These are phyloP conservation scores for Gymnogyps californianus DNA, from an alignment of 2,113 vertebrate genomes.

Conservation along the genomic window DNA sequence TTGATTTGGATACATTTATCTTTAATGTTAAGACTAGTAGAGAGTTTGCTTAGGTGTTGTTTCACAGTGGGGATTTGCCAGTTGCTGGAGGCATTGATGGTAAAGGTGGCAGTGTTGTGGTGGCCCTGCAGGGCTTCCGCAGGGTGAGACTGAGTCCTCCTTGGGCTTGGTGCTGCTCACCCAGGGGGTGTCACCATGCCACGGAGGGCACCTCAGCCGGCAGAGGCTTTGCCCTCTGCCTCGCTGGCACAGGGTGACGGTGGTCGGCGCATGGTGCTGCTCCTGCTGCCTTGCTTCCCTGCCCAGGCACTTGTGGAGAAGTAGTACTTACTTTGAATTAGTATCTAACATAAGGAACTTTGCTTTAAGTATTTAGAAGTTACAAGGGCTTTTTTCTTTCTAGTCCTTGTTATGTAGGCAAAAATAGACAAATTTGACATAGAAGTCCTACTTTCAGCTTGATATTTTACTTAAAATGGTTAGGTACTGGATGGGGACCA, in stretches of 20 bases:
- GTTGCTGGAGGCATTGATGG: background rate
- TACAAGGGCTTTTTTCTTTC: background rate
- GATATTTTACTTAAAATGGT: background rate
- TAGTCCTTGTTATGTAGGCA: background rate
- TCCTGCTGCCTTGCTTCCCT: background rate
- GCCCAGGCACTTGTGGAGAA: background rate
- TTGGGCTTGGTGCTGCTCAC: background rate
- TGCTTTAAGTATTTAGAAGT: background rate
- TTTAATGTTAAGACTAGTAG: background rate
- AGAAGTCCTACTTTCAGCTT: background rate
- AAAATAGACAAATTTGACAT: background rate
- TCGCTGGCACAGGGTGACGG: accelerated
- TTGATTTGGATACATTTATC: background rate
- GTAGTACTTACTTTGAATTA: background rate
- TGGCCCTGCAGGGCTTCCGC: background rate
- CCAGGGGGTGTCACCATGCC: background rate
- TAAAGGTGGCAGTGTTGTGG: too few relatives aligned
- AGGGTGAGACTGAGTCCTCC: too few relatives aligned
- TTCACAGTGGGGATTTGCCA: background rate
- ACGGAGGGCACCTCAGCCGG: background rate
- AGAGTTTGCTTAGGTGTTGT: background rate
- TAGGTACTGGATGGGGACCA: background rate
- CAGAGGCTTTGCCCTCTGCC: background rate
- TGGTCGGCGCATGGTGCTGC: background rate
- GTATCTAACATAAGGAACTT: background rate